phyloP scores from a whole-genome alignment of 2,888 invertebrate genomes.

The Paralinhomoeus sp. region DNA sequence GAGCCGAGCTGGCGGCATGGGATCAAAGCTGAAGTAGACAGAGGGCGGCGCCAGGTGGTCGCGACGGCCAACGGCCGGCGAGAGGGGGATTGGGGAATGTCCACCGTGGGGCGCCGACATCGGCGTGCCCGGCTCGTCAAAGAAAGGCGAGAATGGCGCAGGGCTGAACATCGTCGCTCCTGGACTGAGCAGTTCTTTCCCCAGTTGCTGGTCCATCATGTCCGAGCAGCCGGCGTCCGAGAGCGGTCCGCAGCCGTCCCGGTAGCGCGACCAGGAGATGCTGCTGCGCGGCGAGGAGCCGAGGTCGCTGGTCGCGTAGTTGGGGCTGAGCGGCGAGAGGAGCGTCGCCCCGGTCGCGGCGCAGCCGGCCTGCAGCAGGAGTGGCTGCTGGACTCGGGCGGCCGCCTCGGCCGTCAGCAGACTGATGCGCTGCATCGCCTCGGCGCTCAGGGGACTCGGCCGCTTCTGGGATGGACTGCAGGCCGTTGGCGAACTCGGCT shows the following conservation, averaged over 20 bases:
- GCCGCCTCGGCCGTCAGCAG: conserved; percentile 10
- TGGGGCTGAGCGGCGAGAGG: conserved; percentile 14
- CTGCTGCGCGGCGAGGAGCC: conserved; percentile 11
- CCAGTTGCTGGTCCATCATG: conserved; percentile 11
- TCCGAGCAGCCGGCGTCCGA: conserved; percentile 8
- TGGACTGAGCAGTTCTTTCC: conserved; percentile 13
- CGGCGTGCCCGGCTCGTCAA: conserved; percentile 6
- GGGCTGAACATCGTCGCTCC: conserved; percentile 17
- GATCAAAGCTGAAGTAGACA: conserved; percentile 13
- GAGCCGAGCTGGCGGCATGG: conserved; percentile 8
- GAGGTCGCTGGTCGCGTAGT: conserved; percentile 22
- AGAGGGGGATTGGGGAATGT: no score
- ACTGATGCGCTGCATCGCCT: conserved; percentile 19
- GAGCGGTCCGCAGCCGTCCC: neutral
- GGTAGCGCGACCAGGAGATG: neutral
- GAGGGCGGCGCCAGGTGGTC: neutral
- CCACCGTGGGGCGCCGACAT: no score
- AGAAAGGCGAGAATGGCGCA: conserved; percentile 20
- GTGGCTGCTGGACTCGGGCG: neutral
- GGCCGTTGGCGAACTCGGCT: conserved; percentile 14
- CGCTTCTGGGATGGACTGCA: conserved; percentile 11
- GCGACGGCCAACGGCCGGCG: no score
- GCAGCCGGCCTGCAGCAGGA: neutral
- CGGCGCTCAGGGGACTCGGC: conserved; percentile 17
- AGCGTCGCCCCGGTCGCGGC: neutral